Evolutionary conservation across 1,140 invertebrate genomes (phyloP).

Genomic region (Drosophila rhopaloa): DNA sequence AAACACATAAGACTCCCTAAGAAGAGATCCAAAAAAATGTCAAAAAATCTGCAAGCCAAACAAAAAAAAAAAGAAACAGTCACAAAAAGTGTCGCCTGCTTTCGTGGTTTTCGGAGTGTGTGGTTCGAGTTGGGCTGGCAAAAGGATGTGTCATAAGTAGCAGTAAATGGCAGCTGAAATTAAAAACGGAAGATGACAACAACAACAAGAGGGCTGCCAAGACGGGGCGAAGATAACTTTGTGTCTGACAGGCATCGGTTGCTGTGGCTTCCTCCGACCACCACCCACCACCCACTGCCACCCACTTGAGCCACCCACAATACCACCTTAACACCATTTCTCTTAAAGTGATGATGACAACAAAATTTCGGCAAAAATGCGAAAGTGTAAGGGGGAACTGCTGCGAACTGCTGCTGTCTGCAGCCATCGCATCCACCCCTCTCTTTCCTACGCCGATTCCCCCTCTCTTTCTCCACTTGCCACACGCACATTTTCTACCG

Average conservation of each 20-base stretch:
- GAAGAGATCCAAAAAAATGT: constrained; percentile 22
- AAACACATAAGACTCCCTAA: not conserved
- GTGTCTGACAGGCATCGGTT: constrained; percentile 68
- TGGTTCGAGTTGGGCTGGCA: constrained; percentile 16
- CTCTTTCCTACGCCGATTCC: constrained; percentile 17
- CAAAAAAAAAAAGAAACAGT: constrained; percentile 9
- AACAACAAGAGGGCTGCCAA: constrained; percentile 33
- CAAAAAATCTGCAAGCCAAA: constrained; percentile 1
- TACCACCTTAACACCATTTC: constrained; percentile 12
- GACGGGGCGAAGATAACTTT: constrained; percentile 73
- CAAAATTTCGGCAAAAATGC: constrained; percentile 71
- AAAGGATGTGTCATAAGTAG: constrained; percentile 83
- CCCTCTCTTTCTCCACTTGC: constrained; percentile 37
- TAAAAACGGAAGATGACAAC: constrained; percentile 77
- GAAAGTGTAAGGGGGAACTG: constrained; percentile 10
- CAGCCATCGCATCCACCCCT: constrained; percentile 9
- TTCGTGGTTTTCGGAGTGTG: constrained; percentile 11
- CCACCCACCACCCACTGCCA: constrained; percentile 7
- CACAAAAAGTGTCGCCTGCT: constrained; percentile 23
- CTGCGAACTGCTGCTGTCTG: constrained; percentile 41
- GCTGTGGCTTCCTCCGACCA: constrained; percentile 35
- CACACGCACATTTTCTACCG: constrained; percentile 76
- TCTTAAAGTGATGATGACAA: constrained; percentile 81
- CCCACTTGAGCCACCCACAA: not conserved
- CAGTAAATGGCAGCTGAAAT: constrained; percentile 81